phyloP scores from a whole-genome alignment of 2,113 vertebrate genomes.

The Cricetomys ansorgei region DNA sequence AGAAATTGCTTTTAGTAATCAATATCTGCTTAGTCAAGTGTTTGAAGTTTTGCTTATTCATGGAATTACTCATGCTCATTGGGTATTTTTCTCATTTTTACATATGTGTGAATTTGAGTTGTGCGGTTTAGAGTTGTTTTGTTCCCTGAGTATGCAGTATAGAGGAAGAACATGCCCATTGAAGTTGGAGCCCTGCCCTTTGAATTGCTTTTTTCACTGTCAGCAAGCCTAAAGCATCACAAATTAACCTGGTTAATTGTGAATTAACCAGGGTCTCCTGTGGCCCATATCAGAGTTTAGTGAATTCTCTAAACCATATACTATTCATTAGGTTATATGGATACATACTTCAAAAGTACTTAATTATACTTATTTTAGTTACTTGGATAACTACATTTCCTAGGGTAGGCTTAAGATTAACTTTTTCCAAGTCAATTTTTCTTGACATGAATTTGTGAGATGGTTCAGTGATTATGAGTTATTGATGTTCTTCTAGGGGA shows the following conservation, averaged over 20 bases:
- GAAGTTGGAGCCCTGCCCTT: background rate
- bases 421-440: background rate
- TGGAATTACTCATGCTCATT: background rate
- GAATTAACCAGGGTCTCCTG: background rate
- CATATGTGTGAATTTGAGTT: background rate
- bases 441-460: background rate
- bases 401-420: background rate
- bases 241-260: background rate
- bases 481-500: background rate
- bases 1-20: background rate
- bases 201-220: background rate
- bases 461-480: background rate
- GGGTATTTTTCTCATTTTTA: slow-evolving; percentile 10
- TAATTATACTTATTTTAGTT: background rate
- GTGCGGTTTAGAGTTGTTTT: background rate
- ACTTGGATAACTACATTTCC: background rate
- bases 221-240: background rate
- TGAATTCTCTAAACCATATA: background rate
- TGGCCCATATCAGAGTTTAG: background rate
- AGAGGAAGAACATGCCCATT: background rate
- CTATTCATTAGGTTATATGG: background rate
- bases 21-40: background rate
- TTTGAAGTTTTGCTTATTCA: background rate
- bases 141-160: background rate
- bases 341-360: background rate